Percentiles rank a stretch among this genome's conserved stretches.
Evolutionary conservation across 1,140 invertebrate genomes (phyloP).

Genomic region (Trichonephila clavipes): DNA sequence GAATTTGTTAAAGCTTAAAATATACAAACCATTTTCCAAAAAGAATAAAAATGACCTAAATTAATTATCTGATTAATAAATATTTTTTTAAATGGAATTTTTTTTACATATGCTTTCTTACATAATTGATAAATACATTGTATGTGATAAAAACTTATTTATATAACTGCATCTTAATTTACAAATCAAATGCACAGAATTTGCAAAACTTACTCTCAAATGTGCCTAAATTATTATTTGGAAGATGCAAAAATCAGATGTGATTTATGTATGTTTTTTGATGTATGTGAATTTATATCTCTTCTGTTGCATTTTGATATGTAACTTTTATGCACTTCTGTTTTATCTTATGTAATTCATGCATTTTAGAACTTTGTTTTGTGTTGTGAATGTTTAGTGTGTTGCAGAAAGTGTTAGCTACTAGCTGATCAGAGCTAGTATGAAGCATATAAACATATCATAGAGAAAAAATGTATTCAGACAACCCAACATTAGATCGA

Average conservation of each 20-base stretch:
- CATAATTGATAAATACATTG: background rate
- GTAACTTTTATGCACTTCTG: background rate
- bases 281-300: background rate
- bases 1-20: no score
- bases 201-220: background rate
- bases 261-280: background rate
- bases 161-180: background rate
- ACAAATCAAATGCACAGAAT: background rate
- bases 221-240: background rate
- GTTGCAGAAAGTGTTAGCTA: slow-evolving; percentile 55
- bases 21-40: no score
- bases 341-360: background rate
- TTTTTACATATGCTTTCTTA: no score
- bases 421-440: slow-evolving; percentile 49
- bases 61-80: no score
- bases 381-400: slow-evolving; percentile 5
- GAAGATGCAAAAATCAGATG: background rate
- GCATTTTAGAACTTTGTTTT: background rate
- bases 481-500: slow-evolving; percentile 27
- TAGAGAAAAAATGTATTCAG: slow-evolving; percentile 46
- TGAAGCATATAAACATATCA: slow-evolving; percentile 69
- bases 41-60: no score
- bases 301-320: background rate
- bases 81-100: no score
- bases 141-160: background rate